Conservation (phyloP, 1,140 invertebrate species). For the Bombus pascuorum region DNA sequence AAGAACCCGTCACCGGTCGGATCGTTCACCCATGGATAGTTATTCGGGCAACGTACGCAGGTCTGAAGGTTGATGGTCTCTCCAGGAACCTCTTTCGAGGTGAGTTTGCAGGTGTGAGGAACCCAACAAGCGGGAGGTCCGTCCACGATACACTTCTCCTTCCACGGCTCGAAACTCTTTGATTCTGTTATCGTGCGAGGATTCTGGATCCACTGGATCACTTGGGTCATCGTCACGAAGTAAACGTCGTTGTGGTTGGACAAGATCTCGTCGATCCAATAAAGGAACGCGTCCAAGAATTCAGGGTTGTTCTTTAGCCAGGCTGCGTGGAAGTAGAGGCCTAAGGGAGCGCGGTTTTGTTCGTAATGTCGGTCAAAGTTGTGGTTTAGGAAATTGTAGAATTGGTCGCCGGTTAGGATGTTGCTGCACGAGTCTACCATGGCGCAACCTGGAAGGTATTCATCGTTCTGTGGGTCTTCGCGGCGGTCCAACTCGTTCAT, state of each 20-base stretch:
- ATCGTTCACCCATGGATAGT: constrained; percentile 97
- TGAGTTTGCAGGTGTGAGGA: constrained; percentile 94
- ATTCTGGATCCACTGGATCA: constrained; percentile 98
- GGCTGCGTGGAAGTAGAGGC: constrained; percentile 97
- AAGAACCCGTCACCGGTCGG: constrained; percentile 95
- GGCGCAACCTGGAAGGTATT: constrained; percentile 95
- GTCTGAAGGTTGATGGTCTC: constrained; percentile 97
- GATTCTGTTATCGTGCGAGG: constrained; percentile 92
- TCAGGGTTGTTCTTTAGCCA: constrained; percentile 98
- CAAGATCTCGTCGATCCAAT: constrained; percentile 96
- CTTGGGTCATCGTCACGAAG: constrained; percentile 98
- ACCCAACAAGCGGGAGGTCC: constrained; percentile 92
- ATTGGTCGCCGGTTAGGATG: constrained; percentile 95
- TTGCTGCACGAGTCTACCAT: constrained; percentile 99
- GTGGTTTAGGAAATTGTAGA: constrained; percentile 97
- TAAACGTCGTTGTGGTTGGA: constrained; percentile 95
- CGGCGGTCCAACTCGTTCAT: constrained; percentile 97
- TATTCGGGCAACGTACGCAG: constrained; percentile 95
- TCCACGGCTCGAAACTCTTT: constrained; percentile 96
- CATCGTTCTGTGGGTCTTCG: constrained; percentile 95
- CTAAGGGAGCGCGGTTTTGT: constrained; percentile 95
- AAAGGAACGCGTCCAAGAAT: constrained; percentile 95
- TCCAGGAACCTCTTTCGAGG: constrained; percentile 95
- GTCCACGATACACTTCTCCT: constrained; percentile 94
- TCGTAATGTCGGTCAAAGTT: constrained; percentile 98